Evolutionary conservation across 2,797 vertebrate genomes (phyloP).

Genomic region (Micromesistius poutassou): DNA sequence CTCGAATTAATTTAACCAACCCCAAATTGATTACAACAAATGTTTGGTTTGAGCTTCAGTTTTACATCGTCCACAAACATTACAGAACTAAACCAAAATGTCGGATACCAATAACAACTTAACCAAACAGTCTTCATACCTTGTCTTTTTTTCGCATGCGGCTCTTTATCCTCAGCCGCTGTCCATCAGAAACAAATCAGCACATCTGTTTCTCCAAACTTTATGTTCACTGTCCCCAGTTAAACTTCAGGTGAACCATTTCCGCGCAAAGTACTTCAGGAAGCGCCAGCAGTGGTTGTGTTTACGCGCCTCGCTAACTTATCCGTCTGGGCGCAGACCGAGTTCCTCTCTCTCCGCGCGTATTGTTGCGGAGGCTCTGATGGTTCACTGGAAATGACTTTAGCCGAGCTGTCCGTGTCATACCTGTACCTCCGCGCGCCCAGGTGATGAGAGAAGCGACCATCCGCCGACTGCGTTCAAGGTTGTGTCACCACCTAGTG

Average conservation of each 20-base stretch:
- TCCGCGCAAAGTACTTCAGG: constrained; percentile 53
- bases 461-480: neutral
- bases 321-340: neutral
- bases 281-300: constrained; percentile 22
- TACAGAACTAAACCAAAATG: neutral
- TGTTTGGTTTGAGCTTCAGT: neutral
- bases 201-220: constrained; percentile 46
- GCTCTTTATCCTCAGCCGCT: constrained; percentile 48
- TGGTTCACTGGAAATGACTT: constrained; percentile 26
- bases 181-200: constrained; percentile 59
- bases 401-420: constrained; percentile 27
- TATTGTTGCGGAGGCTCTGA: constrained; percentile 13
- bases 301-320: neutral
- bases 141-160: constrained; percentile 42
- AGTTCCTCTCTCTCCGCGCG: constrained; percentile 3
- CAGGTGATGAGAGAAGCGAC: constrained; percentile 50
- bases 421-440: constrained; percentile 55
- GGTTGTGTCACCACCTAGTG: constrained; percentile 56
- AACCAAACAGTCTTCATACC: constrained; percentile 39
- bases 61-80: neutral
- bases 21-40: neutral
- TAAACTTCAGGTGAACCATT: constrained; percentile 73
- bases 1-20: neutral
- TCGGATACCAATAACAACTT: neutral
- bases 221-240: constrained; percentile 41